Percentiles rank a stretch among this genome's conserved stretches.
phyloP scores from a whole-genome alignment of 2,797 vertebrate species.

The Oreortyx pictus region DNA sequence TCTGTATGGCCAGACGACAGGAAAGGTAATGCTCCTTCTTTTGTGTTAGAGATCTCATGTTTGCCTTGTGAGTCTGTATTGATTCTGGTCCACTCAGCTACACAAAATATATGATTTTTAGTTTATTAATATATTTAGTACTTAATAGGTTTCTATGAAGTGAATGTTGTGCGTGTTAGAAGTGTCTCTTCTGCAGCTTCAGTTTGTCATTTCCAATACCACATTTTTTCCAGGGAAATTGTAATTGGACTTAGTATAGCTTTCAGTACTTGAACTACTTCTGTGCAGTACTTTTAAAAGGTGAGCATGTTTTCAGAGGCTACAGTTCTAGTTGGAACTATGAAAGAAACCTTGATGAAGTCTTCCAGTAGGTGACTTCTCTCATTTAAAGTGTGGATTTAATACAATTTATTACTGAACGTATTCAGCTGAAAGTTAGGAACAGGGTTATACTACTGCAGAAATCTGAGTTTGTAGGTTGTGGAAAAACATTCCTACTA shows the following conservation, averaged over 20 bases:
- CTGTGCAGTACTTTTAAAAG: no score
- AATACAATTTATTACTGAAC: background rate
- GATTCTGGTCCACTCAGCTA: background rate
- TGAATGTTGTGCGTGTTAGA: background rate
- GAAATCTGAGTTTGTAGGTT: background rate
- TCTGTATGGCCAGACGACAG: conserved; percentile 95
- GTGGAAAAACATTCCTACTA: background rate
- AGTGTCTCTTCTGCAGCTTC: background rate
- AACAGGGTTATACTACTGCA: background rate
- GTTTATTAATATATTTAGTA: background rate
- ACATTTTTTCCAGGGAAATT: background rate
- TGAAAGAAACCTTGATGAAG: background rate
- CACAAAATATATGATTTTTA: background rate
- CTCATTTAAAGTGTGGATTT: background rate
- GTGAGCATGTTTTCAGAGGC: background rate
- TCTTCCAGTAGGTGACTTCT: background rate
- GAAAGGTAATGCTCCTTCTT: conserved; percentile 84
- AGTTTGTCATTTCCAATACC: background rate
- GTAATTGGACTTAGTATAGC: background rate
- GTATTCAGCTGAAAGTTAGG: background rate
- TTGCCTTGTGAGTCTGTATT: background rate
- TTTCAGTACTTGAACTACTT: background rate
- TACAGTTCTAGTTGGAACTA: background rate
- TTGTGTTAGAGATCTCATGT: background rate
- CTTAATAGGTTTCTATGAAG: background rate